Percentiles rank a stretch among this genome's conserved stretches.
phyloP scores from a whole-genome alignment of 2,888 invertebrate species.

The Muschampia plurimacula region DNA sequence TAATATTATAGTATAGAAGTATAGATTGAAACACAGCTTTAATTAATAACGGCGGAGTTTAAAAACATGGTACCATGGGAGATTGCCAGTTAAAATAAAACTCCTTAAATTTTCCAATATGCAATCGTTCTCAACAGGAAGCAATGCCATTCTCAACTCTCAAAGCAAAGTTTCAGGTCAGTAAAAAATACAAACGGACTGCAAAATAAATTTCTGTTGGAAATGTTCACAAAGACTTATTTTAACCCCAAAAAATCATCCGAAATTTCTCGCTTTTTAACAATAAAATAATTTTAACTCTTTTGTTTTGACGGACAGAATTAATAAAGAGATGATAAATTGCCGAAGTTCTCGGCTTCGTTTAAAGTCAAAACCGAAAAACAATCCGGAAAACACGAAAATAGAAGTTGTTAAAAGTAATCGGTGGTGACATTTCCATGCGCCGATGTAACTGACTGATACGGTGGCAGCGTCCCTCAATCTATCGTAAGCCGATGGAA shows the following conservation, averaged over 20 bases:
- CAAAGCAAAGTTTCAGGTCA: constrained; percentile 35
- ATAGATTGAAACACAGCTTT: too few relatives aligned
- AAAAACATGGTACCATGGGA: too few relatives aligned
- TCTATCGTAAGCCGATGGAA: constrained; percentile 46
- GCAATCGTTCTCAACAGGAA: constrained; percentile 15
- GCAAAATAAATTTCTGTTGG: constrained; percentile 35
- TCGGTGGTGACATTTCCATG: constrained; percentile 31
- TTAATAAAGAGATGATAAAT: constrained; percentile 28
- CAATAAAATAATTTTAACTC: constrained; percentile 34
- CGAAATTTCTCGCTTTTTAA: not conserved
- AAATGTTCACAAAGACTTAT: constrained; percentile 27
- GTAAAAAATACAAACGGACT: constrained; percentile 27
- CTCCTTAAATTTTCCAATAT: constrained; percentile 16
- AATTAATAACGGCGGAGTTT: too few relatives aligned
- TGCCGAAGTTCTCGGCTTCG: constrained; percentile 4
- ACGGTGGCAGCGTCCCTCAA: constrained; percentile 36
- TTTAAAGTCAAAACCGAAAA: constrained; percentile 17
- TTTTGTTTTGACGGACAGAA: constrained; percentile 23
- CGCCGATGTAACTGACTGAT: constrained; percentile 35
- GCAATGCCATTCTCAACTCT: constrained; percentile 27
- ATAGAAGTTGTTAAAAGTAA: constrained; percentile 34
- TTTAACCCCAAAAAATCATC: constrained; percentile 30
- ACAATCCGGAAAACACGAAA: constrained; percentile 24
- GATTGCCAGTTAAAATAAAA: not conserved
- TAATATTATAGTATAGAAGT: too few relatives aligned